Evolutionary conservation across 2,113 vertebrate species (phyloP).

Genomic region (Morphnarchus princeps): DNA sequence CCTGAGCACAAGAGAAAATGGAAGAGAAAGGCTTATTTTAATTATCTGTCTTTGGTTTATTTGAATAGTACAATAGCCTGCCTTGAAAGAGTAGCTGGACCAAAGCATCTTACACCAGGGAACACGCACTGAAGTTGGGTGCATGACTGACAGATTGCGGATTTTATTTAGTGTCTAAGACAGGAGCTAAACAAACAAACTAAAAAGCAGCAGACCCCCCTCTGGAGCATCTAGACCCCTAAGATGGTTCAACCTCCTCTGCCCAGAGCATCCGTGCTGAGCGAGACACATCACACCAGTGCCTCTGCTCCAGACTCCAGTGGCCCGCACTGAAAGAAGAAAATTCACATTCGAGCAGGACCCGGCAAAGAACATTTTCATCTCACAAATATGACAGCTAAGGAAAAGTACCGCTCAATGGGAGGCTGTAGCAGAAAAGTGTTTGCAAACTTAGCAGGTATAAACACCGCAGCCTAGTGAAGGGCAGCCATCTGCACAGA

Average conservation of each 20-base stretch:
- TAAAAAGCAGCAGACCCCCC: background rate
- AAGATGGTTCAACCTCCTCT: background rate
- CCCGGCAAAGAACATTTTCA: background rate
- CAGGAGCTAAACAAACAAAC: background rate
- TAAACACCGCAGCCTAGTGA: background rate
- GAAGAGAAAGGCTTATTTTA: background rate
- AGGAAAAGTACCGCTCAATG: background rate
- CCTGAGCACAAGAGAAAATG: slow-evolving; percentile 61
- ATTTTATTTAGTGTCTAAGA: background rate
- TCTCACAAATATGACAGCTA: background rate
- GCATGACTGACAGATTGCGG: background rate
- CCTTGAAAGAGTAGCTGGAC: background rate
- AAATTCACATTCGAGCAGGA: background rate
- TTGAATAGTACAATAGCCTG: background rate
- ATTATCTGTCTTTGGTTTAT: background rate
- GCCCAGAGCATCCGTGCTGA: background rate
- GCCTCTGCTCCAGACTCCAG: background rate
- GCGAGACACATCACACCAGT: fast-evolving
- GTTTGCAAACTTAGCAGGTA: slow-evolving; percentile 24
- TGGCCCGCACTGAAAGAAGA: background rate
- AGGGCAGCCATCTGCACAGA: slow-evolving; percentile 24
- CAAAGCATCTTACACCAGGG: background rate
- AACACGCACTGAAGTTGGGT: fast-evolving
- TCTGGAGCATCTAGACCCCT: background rate
- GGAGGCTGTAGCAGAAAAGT: background rate